A percentile compares a stretch with the other conserved stretches of the same genome.
Evolutionary conservation across 2,113 vertebrate species (phyloP).

Genomic region (Platycercus adscitus): DNA sequence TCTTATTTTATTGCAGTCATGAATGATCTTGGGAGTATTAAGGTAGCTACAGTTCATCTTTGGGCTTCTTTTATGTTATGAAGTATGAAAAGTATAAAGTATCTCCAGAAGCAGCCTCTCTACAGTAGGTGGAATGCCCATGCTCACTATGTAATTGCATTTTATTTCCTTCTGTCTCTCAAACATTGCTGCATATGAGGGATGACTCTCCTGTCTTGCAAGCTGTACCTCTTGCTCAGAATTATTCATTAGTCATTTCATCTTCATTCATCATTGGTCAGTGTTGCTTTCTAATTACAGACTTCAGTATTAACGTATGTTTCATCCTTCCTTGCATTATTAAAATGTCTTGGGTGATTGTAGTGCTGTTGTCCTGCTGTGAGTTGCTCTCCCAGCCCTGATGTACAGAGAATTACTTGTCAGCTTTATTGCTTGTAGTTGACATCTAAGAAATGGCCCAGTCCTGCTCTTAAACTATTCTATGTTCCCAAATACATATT

Average conservation of each 20-base stretch:
- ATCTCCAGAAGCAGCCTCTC: neutral
- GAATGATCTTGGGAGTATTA: neutral
- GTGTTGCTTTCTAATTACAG: neutral
- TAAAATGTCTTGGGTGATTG: neutral
- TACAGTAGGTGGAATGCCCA: accelerated
- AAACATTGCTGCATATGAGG: neutral
- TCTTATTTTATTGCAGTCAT: neutral
- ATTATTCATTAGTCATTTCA: neutral
- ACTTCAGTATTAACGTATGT: neutral
- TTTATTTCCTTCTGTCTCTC: neutral
- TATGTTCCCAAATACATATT: neutral
- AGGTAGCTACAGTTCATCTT: neutral
- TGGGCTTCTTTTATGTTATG: neutral
- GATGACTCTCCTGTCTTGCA: neutral
- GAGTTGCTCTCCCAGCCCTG: neutral
- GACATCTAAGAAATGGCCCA: neutral
- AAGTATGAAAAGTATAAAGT: neutral
- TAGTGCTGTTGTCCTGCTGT: neutral
- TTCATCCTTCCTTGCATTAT: neutral
- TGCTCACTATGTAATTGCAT: neutral
- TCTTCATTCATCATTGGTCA: neutral
- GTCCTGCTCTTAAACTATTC: neutral
- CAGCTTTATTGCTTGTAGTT: neutral
- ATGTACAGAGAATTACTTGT: neutral
- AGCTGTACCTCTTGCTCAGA: neutral